phyloP scores from a whole-genome alignment of 2,888 invertebrate genomes.

The Epsilonema sp. region DNA sequence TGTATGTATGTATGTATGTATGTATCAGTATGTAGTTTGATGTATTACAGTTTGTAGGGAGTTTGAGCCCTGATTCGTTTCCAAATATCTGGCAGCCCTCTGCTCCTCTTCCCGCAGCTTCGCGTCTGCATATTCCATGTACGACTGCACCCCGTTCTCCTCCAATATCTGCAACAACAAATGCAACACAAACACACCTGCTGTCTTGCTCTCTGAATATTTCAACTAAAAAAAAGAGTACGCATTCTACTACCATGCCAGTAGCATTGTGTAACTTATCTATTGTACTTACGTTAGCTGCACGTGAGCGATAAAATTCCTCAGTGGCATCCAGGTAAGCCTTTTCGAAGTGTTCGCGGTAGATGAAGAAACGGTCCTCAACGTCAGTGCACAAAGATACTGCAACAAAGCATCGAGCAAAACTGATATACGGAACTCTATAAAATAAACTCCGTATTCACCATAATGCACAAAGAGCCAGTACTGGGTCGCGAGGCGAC shows the following conservation, averaged over 20 bases:
- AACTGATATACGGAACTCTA: too few species aligned
- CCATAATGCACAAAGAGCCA: too few species aligned
- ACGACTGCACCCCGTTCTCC: conserved; percentile 76
- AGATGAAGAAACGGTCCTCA: conserved; percentile 78
- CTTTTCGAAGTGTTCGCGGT: conserved; percentile 85
- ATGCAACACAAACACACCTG: not conserved
- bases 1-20: not conserved
- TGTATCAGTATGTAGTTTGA: too few species aligned
- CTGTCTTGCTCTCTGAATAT: too few species aligned
- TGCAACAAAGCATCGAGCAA: too few species aligned
- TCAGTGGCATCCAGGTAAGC: conserved; percentile 81
- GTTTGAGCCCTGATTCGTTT: conserved; percentile 56
- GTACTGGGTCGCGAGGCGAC: too few species aligned
- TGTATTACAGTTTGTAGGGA: conserved; percentile 41
- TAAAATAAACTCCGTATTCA: too few species aligned
- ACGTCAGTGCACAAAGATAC: conserved; percentile 85
- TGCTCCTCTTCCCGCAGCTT: conserved; percentile 86
- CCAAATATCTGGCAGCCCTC: conserved; percentile 71
- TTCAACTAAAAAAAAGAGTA: conserved; percentile 8
- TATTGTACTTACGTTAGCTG: conserved; percentile 48
- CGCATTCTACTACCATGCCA: not conserved
- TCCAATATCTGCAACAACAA: conserved; percentile 42
- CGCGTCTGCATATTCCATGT: conserved; percentile 86
- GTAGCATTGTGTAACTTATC: not conserved
- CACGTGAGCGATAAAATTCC: conserved; percentile 69